phyloP scores from a whole-genome alignment of 2,888 invertebrate species.

The Nymphalis urticae region DNA sequence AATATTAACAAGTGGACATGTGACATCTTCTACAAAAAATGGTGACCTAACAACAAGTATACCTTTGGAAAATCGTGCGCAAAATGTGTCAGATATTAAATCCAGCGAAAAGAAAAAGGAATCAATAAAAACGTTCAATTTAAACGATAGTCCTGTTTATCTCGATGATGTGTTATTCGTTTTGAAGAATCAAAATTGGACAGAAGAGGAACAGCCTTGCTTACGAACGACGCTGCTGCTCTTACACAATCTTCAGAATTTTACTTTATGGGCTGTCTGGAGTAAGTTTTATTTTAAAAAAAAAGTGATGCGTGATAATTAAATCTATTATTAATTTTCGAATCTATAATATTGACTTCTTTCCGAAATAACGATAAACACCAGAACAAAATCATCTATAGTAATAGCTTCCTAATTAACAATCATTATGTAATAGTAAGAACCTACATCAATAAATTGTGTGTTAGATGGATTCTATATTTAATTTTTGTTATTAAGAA shows the following conservation, averaged over 20 bases:
- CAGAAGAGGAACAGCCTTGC: conserved; percentile 59
- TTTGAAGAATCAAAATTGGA: conserved; percentile 66
- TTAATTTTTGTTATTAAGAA: no score
- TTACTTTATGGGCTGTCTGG: conserved; percentile 81
- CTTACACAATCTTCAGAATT: conserved; percentile 70
- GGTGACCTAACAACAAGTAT: conserved; percentile 32
- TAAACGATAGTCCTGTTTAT: conserved; percentile 54
- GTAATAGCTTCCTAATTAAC: no score
- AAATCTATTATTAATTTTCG: no score
- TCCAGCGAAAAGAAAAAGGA: conserved; percentile 41
- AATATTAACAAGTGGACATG: conserved; percentile 10
- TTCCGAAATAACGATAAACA: no score
- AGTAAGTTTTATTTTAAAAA: conserved; percentile 59
- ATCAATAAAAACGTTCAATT: conserved; percentile 40
- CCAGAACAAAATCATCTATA: no score
- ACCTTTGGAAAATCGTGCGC: conserved; percentile 18
- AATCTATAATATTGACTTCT: no score
- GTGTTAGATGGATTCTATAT: no score
- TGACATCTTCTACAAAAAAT: conserved; percentile 23
- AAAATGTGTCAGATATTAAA: conserved; percentile 29
- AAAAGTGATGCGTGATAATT: background rate
- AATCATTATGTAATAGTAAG: no score
- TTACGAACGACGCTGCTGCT: conserved; percentile 60
- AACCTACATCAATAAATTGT: no score
- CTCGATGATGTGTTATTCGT: conserved; percentile 68